These are phyloP conservation scores for Drosophila mojavensis DNA, from an alignment of 1,140 invertebrate species.

Conservation along the genomic window DNA sequence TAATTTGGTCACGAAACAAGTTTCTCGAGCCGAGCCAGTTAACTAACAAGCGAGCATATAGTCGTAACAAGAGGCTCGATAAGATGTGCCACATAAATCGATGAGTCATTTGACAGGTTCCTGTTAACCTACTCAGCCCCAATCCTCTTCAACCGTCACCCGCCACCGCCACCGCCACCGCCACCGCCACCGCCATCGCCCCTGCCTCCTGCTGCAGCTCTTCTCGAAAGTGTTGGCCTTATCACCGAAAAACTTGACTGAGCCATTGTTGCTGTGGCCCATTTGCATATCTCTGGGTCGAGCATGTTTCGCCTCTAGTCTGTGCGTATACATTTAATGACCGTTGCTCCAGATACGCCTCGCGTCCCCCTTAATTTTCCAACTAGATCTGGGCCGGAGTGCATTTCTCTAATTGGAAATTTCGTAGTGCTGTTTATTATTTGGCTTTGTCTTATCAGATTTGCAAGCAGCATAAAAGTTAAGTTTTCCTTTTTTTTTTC, in stretches of 20 bases:
- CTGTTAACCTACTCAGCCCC: slow-evolving; percentile 18
- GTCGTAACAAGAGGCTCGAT: slow-evolving; percentile 21
- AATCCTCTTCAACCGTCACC: neutral
- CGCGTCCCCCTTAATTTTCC: neutral
- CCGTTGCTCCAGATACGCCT: slow-evolving; percentile 1
- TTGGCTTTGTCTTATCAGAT: slow-evolving; percentile 19
- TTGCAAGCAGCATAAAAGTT: neutral
- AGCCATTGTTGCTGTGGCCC: slow-evolving; percentile 23
- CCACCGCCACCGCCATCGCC: neutral
- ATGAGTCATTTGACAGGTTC: slow-evolving; percentile 53
- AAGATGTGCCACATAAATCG: slow-evolving; percentile 43
- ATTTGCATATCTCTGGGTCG: slow-evolving; percentile 31
- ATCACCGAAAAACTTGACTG: neutral
- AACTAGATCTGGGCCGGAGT: slow-evolving; percentile 12
- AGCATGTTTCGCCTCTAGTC: slow-evolving; percentile 9
- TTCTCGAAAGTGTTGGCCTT: slow-evolving; percentile 10
- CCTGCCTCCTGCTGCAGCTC: neutral
- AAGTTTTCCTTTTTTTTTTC: neutral
- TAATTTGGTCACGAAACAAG: slow-evolving; percentile 50
- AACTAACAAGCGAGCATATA: slow-evolving; percentile 30
- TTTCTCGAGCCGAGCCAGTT: slow-evolving; percentile 16
- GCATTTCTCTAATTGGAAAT: slow-evolving; percentile 30
- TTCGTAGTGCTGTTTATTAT: slow-evolving; percentile 5
- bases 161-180: neutral
- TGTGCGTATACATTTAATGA: slow-evolving; percentile 2